Conservation (phyloP, 2,797 vertebrate genomes). For the Spheniscus humboldti region DNA sequence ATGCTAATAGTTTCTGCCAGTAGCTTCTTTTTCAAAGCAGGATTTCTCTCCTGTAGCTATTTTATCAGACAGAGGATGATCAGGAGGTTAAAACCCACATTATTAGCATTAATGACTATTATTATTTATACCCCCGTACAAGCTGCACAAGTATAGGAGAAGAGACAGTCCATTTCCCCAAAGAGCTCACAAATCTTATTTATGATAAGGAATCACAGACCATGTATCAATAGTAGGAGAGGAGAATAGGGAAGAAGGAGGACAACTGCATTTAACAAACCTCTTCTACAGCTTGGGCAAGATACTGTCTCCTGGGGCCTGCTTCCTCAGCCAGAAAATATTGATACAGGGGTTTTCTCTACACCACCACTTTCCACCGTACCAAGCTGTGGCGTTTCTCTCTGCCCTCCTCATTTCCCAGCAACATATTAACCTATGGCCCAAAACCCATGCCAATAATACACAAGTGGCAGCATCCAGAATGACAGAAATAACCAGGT, state of each 20-base stretch:
- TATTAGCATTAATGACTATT: slow-evolving; percentile 56
- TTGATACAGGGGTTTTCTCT: neutral
- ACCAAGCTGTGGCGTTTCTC: neutral
- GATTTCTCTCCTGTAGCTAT: neutral
- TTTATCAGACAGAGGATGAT: slow-evolving; percentile 6
- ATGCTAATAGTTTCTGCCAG: neutral
- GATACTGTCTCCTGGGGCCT: neutral
- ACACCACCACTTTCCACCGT: neutral
- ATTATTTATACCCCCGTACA: slow-evolving; percentile 39
- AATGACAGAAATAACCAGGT: neutral
- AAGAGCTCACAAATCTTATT: slow-evolving; percentile 36
- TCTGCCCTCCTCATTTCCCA: neutral
- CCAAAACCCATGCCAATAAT: neutral
- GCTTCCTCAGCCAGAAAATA: neutral
- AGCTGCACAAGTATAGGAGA: neutral
- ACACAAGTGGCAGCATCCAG: neutral
- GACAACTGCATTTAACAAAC: neutral
- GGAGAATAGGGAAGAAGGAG: neutral
- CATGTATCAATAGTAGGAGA: neutral
- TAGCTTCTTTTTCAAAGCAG: neutral
- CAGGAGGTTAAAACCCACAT: slow-evolving; percentile 40
- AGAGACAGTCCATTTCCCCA: slow-evolving; percentile 14
- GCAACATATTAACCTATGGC: neutral
- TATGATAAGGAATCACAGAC: slow-evolving; percentile 8
- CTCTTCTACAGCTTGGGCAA: neutral